A percentile compares a stretch with the other conserved stretches of the same genome.
Conservation (phyloP, 2,888 invertebrate species). For the Agrypnus murinus region DNA sequence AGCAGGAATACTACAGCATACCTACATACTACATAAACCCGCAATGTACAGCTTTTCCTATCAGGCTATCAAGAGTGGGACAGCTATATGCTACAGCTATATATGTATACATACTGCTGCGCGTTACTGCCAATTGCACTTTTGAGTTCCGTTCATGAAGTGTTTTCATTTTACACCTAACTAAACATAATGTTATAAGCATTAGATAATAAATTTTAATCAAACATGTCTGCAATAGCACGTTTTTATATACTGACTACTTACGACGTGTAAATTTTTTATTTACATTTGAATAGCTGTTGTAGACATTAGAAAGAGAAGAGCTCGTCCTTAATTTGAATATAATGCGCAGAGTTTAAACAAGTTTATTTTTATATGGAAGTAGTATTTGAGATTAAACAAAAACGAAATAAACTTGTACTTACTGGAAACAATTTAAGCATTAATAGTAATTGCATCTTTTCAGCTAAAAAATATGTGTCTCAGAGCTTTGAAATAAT, state of each 20-base stretch:
- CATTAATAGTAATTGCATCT: background rate
- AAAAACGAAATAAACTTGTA: too few species aligned
- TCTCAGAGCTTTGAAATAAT: conserved; percentile 12
- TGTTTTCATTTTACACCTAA: conserved; percentile 15
- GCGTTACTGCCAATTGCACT: conserved; percentile 34
- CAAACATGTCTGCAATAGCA: too few species aligned
- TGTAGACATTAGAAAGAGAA: too few species aligned
- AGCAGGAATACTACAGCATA: conserved; percentile 38
- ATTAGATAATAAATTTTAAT: too few species aligned
- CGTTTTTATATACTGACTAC: too few species aligned
- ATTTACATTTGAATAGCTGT: too few species aligned
- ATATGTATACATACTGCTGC: background rate
- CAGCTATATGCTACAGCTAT: too few species aligned
- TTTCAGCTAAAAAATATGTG: background rate
- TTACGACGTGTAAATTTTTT: too few species aligned
- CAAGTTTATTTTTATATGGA: too few species aligned
- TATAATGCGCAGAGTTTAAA: too few species aligned
- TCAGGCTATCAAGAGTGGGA: conserved; percentile 25
- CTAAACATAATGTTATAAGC: conserved; percentile 19
- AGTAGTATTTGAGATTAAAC: too few species aligned
- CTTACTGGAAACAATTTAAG: background rate
- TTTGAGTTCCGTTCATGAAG: conserved; percentile 13
- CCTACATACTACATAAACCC: conserved; percentile 19
- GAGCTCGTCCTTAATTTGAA: too few species aligned
- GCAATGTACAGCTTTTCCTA: conserved; percentile 14